Evolutionary conservation across 2,888 invertebrate genomes (phyloP).

Genomic region (Actias luna): DNA sequence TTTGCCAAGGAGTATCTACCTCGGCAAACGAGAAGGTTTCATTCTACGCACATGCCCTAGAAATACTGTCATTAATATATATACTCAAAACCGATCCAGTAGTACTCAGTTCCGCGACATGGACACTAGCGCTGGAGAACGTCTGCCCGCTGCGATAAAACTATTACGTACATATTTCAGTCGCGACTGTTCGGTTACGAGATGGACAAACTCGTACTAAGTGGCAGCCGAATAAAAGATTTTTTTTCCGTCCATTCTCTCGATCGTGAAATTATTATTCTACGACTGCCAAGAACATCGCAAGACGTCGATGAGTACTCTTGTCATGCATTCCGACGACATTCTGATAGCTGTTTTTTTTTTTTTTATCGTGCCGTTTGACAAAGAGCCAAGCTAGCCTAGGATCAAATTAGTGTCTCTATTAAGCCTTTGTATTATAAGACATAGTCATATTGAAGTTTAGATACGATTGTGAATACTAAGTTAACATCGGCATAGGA

Average conservation of each 20-base stretch:
- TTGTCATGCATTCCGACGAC: background rate
- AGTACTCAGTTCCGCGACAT: slow-evolving; percentile 10
- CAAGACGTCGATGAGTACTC: slow-evolving; percentile 23
- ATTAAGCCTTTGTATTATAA: background rate
- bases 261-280: slow-evolving; percentile 2
- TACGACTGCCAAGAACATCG: background rate
- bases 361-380: background rate
- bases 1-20: too few species aligned
- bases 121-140: slow-evolving; percentile 38
- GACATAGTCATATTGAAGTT: background rate
- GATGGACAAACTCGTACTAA: slow-evolving; percentile 5
- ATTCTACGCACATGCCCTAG: too few species aligned
- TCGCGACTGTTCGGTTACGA: slow-evolving; percentile 18
- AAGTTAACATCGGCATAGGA: too few species aligned
- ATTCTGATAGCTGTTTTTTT: background rate
- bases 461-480: too few species aligned
- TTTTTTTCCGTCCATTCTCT: background rate
- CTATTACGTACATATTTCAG: slow-evolving; percentile 46
- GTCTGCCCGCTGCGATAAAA: slow-evolving; percentile 53
- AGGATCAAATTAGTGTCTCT: background rate
- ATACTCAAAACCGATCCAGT: slow-evolving; percentile 2
- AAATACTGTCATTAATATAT: background rate
- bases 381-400: background rate
- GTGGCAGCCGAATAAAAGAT: background rate
- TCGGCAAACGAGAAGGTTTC: too few species aligned